These are phyloP conservation scores for Pseudomyrmex flavicornis DNA, from an alignment of 1,140 invertebrate genomes.

Conservation along the genomic window DNA sequence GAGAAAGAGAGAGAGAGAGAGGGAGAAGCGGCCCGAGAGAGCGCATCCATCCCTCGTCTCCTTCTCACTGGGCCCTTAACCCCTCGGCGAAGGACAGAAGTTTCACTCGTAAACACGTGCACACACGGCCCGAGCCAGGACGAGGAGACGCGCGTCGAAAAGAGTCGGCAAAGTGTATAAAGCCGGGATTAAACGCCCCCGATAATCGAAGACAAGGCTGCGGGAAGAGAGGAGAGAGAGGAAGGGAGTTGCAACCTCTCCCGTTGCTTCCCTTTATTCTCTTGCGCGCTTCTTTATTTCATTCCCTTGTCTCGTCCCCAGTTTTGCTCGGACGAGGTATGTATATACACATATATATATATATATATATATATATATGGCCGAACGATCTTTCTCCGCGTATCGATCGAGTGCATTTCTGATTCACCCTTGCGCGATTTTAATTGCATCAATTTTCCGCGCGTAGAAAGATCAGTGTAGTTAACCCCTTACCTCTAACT, in stretches of 20 bases:
- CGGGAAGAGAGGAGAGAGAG: too few relatives aligned
- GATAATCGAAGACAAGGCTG: slow-evolving; percentile 22
- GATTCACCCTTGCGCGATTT: slow-evolving; percentile 10
- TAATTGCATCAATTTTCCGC: slow-evolving; percentile 19
- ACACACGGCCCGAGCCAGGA: not conserved
- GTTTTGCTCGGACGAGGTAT: not conserved
- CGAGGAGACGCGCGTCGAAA: slow-evolving; percentile 11
- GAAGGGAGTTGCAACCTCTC: not conserved
- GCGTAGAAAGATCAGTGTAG: not conserved
- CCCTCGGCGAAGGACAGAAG: slow-evolving; percentile 51
- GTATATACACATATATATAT: too few relatives aligned
- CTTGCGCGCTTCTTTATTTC: slow-evolving; percentile 17
- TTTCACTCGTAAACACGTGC: slow-evolving; percentile 35
- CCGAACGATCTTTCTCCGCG: not conserved
- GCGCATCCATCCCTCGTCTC: not conserved
- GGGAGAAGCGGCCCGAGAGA: slow-evolving; percentile 15
- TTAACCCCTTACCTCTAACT: not conserved
- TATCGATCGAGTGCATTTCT: not conserved
- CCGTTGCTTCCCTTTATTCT: not conserved
- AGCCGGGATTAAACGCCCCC: slow-evolving; percentile 27
- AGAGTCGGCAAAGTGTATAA: slow-evolving; percentile 48
- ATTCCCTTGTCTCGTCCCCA: not conserved
- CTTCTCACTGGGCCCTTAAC: slow-evolving; percentile 35
- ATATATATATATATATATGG: not conserved
- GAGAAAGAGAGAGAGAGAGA: not conserved